Percentiles rank a stretch among this genome's conserved stretches.
Evolutionary conservation across 2,888 invertebrate species (phyloP).

Genomic region (Drosophila tanythrix): DNA sequence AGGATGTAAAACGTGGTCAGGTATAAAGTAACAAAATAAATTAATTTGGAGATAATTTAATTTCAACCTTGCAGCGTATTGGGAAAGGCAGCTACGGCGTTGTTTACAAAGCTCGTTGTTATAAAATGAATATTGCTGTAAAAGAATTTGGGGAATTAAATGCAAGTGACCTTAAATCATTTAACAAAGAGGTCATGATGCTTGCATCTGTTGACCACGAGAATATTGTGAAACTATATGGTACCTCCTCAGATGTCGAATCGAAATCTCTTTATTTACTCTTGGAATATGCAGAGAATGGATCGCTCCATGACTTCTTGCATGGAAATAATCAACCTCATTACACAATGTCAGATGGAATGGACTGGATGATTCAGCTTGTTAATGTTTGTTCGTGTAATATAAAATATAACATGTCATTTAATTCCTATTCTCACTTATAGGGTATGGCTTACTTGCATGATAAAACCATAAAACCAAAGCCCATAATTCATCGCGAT

Average conservation of each 20-base stretch:
- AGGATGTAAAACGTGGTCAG: not conserved
- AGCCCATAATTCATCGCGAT: constrained; percentile 31
- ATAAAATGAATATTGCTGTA: not conserved
- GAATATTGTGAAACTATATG: constrained; percentile 8
- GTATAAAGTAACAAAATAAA: not conserved
- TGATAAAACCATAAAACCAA: not conserved
- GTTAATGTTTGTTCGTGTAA: constrained; percentile 1
- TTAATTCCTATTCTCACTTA: not conserved
- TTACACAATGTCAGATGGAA: not conserved
- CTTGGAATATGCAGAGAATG: constrained; percentile 2
- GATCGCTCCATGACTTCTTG: not conserved
- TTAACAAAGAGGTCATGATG: constrained; percentile 1
- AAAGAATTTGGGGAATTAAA: not conserved
- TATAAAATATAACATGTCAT: not conserved
- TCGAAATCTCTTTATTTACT: not conserved
- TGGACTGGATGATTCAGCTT: constrained; percentile 6
- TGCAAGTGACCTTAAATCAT: not conserved
- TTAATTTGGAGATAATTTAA: not conserved
- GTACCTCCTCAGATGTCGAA: not conserved
- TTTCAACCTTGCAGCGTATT: not conserved
- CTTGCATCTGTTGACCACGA: not conserved
- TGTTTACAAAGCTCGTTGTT: not conserved
- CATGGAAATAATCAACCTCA: not conserved
- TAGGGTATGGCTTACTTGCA: constrained; percentile 19
- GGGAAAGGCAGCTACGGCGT: not conserved